Evolutionary conservation across 1,140 invertebrate species (phyloP), one percentile per base, ranked within the genome.

Genomic region (Palaemon carinicauda): DNA sequence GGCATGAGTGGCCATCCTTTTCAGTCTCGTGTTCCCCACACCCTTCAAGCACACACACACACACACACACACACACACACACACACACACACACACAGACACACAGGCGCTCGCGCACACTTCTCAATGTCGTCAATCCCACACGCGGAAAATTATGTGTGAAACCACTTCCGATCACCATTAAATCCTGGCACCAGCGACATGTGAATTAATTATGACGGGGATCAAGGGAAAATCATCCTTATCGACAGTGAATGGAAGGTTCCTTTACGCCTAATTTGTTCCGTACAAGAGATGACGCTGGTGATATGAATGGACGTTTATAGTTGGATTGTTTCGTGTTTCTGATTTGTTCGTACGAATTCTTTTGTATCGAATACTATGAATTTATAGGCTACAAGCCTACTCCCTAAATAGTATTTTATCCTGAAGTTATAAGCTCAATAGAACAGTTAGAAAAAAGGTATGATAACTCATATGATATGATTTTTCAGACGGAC

Each of bases 151-250:
- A 73, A 84, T 75, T 84, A 84, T 84, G 82, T 75, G 82, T 84
- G 73, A 84, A 83, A 84, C 82, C 82, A 84, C 82, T 84, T 84
- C 82, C 82, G 82, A 77, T 78, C 73, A n/a, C 31, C 82, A 73
- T 29, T 74, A 84, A 84, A 84, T 84, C 82, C 51, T 31, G 71
- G 82, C 53, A 52, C 5, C 17, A 65, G 77, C 51, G 27, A 73
- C 56, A 74, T 77, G 82, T 75, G 82, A 77, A 84, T 84, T 78
- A 84, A 78, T 84, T 84, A 60, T 33, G 27, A 14, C 12, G 19
- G 15, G 4, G 33, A 15, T 9, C 24, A 51, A 9, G 14, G 17
- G 4, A 73, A 54, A 41, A 12, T 78, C 73, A 27, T 53, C 73
- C 82, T 51, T 78, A 78, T 17, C 3, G 0, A 29, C 53, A 27